phyloP scores from a whole-genome alignment of 2,113 vertebrate species.

The Atractosteus spatula region DNA sequence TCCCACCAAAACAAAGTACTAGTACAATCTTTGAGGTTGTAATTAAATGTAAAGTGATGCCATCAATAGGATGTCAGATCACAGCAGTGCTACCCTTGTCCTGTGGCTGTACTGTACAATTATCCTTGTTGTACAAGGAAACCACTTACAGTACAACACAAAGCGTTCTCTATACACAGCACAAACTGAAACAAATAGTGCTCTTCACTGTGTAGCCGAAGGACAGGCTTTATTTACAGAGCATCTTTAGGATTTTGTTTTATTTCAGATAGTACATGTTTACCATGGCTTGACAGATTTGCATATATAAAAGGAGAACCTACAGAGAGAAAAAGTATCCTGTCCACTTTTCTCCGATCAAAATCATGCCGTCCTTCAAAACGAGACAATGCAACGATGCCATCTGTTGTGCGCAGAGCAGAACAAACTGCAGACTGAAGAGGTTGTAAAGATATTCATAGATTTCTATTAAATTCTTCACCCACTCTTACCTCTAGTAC shows the following conservation, averaged over 20 bases:
- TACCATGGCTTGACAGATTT: too few species aligned
- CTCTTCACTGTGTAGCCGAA: too few species aligned
- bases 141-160: too few species aligned
- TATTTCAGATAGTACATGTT: too few species aligned
- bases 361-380: constrained; percentile 60
- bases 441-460: constrained; percentile 3
- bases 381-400: constrained; percentile 58
- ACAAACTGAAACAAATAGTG: too few species aligned
- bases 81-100: constrained; percentile 21
- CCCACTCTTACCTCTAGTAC: too few species aligned
- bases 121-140: constrained; percentile 9
- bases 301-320: too few species aligned
- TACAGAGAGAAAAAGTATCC: too few species aligned
- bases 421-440: constrained; percentile 29
- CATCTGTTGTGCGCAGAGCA: constrained; percentile 60
- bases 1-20: constrained; percentile 36
- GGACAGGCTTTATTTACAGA: too few species aligned
- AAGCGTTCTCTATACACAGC: too few species aligned
- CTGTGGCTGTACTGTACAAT: constrained; percentile 25
- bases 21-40: constrained; percentile 34
- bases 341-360: too few species aligned
- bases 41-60: constrained; percentile 38
- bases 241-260: too few species aligned
- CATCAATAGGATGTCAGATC: constrained; percentile 45
- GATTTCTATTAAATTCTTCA: not conserved